phyloP scores from a whole-genome alignment of 2,888 invertebrate species.

The Plagiodera versicolora region DNA sequence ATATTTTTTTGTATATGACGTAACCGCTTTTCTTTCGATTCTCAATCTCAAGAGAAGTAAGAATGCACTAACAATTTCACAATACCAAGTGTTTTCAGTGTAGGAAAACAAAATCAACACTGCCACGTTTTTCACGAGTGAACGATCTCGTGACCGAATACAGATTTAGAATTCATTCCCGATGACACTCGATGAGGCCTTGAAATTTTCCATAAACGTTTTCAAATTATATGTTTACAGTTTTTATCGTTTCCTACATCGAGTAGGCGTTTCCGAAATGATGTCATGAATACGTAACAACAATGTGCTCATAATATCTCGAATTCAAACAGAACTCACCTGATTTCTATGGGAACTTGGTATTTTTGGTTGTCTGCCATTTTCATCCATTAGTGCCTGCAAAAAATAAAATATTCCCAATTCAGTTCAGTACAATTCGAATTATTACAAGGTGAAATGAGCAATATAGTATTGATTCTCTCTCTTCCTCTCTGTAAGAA shows the following conservation, averaged over 20 bases:
- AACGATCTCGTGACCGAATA: background rate
- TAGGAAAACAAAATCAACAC: background rate
- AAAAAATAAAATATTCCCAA: conserved; percentile 17
- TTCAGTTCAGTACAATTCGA: background rate
- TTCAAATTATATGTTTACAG: background rate
- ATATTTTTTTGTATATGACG: too few species aligned
- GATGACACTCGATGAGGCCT: background rate
- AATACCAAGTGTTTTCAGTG: too few species aligned
- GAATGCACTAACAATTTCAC: too few species aligned
- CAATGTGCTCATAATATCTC: background rate
- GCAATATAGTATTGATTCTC: too few species aligned
- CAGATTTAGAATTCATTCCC: background rate
- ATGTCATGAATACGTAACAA: background rate
- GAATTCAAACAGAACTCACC: conserved; percentile 32
- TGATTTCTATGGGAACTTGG: conserved; percentile 38
- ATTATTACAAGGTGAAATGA: too few species aligned
- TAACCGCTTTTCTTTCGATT: too few species aligned
- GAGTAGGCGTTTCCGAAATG: background rate
- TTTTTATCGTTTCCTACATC: background rate
- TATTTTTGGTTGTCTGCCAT: conserved; percentile 45
- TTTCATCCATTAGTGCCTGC: conserved; percentile 49
- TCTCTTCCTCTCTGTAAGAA: too few species aligned
- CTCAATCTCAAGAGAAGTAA: too few species aligned
- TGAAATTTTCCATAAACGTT: background rate
- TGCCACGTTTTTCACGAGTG: background rate